phyloP scores from a whole-genome alignment of 2,797 vertebrate species.

The Falco concolor region DNA sequence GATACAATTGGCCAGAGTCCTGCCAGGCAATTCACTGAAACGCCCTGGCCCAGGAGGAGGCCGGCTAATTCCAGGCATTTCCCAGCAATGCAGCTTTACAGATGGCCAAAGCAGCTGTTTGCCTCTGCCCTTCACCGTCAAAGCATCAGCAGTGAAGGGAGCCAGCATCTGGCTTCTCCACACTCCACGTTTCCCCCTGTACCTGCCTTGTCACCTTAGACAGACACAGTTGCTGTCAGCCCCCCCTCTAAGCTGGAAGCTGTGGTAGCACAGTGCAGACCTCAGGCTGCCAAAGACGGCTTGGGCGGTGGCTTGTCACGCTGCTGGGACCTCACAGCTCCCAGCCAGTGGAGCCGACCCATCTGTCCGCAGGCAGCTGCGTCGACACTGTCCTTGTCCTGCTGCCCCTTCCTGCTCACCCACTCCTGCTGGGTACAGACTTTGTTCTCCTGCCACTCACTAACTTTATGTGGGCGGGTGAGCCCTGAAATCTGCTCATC shows the following conservation, averaged over 20 bases:
- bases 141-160: background rate
- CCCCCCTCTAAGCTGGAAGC: background rate
- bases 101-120: background rate
- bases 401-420: background rate
- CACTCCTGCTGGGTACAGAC: background rate
- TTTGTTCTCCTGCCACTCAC: background rate
- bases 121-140: background rate
- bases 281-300: background rate
- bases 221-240: background rate
- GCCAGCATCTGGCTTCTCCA: background rate
- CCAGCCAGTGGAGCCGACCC: background rate
- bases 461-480: background rate
- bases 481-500: background rate
- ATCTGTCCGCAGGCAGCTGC: fast-evolving
- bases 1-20: background rate
- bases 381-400: background rate
- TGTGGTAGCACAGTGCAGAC: background rate
- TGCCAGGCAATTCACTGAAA: background rate
- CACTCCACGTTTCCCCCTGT: background rate
- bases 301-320: background rate
- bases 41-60: background rate
- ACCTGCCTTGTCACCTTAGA: background rate
- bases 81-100: background rate
- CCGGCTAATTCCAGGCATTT: background rate
- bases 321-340: background rate